Evolutionary conservation across 2,797 vertebrate genomes (phyloP).

Genomic region (Gorsachius magnificus): DNA sequence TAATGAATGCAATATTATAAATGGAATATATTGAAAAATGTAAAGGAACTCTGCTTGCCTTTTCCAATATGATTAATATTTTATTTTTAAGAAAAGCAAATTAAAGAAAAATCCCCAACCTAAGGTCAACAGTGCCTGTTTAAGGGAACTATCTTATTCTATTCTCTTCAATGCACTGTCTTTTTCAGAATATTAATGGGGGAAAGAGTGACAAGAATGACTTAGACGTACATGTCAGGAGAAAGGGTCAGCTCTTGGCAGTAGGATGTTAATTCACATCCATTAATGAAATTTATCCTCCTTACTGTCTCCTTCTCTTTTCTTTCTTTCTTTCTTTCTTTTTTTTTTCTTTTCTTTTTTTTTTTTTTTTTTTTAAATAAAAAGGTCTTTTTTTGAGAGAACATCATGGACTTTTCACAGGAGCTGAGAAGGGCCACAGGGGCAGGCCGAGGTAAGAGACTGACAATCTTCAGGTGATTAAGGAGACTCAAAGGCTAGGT

Average conservation of each 20-base stretch:
- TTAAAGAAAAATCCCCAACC: constrained; percentile 86
- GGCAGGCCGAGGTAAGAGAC: constrained; percentile 91
- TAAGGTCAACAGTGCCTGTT: constrained; percentile 90
- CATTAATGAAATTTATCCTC: constrained; percentile 93
- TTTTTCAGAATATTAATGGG: constrained; percentile 90
- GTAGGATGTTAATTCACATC: constrained; percentile 89
- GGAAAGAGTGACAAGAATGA: constrained; percentile 88
- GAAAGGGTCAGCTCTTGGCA: constrained; percentile 90
- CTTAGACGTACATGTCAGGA: constrained; percentile 89
- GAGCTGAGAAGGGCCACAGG: constrained; percentile 83
- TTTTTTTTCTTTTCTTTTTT: background rate
- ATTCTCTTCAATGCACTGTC: constrained; percentile 84
- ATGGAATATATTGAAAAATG: constrained; percentile 80
- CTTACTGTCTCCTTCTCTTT: constrained; percentile 76
- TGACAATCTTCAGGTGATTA: constrained; percentile 99
- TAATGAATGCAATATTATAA: constrained; percentile 81
- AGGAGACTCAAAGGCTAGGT: constrained; percentile 97
- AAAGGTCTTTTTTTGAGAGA: constrained; percentile 78
- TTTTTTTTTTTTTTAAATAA: constrained; percentile 68
- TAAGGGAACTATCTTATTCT: constrained; percentile 89
- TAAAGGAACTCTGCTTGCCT: constrained; percentile 80
- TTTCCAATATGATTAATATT: constrained; percentile 93
- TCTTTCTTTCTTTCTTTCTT: background rate
- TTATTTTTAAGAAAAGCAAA: constrained; percentile 94
- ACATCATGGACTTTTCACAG: constrained; percentile 84